phyloP scores from a whole-genome alignment of 2,797 vertebrate genomes.

The Darevskia mixta region DNA sequence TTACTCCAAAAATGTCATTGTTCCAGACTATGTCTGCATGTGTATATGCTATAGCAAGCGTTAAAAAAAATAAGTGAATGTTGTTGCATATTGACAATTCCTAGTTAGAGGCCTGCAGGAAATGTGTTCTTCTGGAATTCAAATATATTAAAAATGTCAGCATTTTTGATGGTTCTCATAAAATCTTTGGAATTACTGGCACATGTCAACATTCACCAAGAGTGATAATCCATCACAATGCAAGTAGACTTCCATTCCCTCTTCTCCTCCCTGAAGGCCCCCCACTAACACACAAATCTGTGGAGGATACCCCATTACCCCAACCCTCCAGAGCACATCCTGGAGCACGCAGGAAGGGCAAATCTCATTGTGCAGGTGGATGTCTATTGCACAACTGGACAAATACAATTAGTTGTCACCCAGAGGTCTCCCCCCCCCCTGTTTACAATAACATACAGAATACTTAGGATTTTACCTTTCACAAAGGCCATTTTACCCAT shows the following conservation, averaged over 20 bases:
- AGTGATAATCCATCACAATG: not conserved
- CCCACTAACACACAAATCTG: too few species aligned
- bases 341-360: too few species aligned
- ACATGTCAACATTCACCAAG: not conserved
- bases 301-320: too few species aligned
- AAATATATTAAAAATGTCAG: not conserved
- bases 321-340: too few species aligned
- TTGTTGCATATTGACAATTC: not conserved
- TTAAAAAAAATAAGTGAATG: not conserved
- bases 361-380: too few species aligned
- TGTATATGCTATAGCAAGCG: not conserved
- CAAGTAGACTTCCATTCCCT: too few species aligned
- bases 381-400: too few species aligned
- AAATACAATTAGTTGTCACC: too few species aligned
- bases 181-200: not conserved
- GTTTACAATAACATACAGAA: not conserved
- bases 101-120: not conserved
- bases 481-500: not conserved
- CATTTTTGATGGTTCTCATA: not conserved
- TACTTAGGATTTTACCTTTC: not conserved
- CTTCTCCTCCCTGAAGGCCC: too few species aligned
- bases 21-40: not conserved
- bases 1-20: not conserved
- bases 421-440: accelerated
- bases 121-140: not conserved